Percentiles rank a stretch among this genome's conserved stretches.
Conservation (phyloP, 2,888 invertebrate genomes). For the Heliconius erato region DNA sequence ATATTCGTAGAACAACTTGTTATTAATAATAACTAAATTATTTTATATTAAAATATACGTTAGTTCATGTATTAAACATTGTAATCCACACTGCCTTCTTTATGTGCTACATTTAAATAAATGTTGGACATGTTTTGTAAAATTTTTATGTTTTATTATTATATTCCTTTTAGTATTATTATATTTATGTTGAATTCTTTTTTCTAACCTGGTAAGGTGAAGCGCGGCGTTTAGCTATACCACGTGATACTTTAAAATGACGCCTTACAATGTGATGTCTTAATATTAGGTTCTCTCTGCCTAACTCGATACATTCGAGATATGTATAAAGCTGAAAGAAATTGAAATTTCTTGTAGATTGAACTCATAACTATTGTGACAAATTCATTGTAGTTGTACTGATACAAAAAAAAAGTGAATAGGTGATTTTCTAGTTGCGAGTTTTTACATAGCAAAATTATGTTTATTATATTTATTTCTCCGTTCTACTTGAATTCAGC, state of each 20-base stretch:
- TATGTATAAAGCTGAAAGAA: no score
- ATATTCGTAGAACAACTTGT: slow-evolving; percentile 31
- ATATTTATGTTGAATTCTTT: neutral
- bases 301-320: no score
- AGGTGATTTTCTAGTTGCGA: no score
- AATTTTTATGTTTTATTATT: neutral
- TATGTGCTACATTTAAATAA: slow-evolving; percentile 55
- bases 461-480: neutral
- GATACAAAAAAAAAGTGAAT: no score
- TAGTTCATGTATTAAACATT: slow-evolving; percentile 46
- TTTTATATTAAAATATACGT: slow-evolving; percentile 39
- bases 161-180: neutral
- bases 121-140: slow-evolving; percentile 49
- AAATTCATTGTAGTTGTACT: no score
- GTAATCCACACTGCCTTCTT: slow-evolving; percentile 56
- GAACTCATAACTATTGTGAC: no score
- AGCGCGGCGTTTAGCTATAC: no score
- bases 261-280: no score
- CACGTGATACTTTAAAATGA: no score
- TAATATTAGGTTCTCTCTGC: no score
- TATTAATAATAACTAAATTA: slow-evolving; percentile 11
- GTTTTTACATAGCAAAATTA: neutral
- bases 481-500: neutral
- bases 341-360: no score
- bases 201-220: no score